Evolutionary conservation across 2,888 invertebrate genomes (phyloP).

Genomic region (Macroteleia sp.): DNA sequence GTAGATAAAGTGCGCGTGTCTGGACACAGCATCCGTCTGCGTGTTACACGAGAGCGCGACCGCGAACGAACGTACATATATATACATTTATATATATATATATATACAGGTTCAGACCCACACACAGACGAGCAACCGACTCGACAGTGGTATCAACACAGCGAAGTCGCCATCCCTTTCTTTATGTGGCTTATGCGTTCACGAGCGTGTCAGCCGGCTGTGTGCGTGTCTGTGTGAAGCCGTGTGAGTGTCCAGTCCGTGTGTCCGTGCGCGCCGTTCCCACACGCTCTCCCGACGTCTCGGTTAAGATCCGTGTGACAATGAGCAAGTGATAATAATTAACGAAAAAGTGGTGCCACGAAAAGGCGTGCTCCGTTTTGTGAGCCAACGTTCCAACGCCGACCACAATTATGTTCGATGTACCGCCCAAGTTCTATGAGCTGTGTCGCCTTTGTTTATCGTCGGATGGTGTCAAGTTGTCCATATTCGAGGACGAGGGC

Average conservation of each 20-base stretch:
- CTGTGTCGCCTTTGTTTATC: slow-evolving; percentile 97
- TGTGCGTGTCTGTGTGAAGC: slow-evolving; percentile 46
- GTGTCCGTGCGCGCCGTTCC: slow-evolving; percentile 47
- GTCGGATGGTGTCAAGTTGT: slow-evolving; percentile 89
- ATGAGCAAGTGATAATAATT: slow-evolving; percentile 33
- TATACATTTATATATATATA: not conserved
- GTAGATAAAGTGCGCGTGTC: slow-evolving; percentile 30
- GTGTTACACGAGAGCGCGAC: slow-evolving; percentile 28
- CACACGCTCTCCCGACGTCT: slow-evolving; percentile 26
- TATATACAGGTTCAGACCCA: not conserved
- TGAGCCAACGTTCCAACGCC: slow-evolving; percentile 7
- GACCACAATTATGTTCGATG: slow-evolving; percentile 92
- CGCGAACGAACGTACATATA: slow-evolving; percentile 3
- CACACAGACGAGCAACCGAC: not conserved
- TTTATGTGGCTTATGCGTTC: slow-evolving; percentile 55
- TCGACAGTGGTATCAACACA: slow-evolving; percentile 1
- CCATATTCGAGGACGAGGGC: slow-evolving; percentile 91
- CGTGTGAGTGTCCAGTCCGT: slow-evolving; percentile 14
- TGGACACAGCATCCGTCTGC: slow-evolving; percentile 26
- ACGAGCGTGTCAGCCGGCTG: slow-evolving; percentile 56
- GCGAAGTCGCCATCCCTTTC: slow-evolving; percentile 18
- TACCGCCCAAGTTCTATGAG: slow-evolving; percentile 96
- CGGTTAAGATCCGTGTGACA: slow-evolving; percentile 14
- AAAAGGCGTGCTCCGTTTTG: slow-evolving; percentile 8
- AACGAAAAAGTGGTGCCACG: slow-evolving; percentile 4